Evolutionary conservation across 2,113 vertebrate species (phyloP), one percentile per base, ranked within the genome.

Genomic region (Tretioscincus oriximinensis): DNA sequence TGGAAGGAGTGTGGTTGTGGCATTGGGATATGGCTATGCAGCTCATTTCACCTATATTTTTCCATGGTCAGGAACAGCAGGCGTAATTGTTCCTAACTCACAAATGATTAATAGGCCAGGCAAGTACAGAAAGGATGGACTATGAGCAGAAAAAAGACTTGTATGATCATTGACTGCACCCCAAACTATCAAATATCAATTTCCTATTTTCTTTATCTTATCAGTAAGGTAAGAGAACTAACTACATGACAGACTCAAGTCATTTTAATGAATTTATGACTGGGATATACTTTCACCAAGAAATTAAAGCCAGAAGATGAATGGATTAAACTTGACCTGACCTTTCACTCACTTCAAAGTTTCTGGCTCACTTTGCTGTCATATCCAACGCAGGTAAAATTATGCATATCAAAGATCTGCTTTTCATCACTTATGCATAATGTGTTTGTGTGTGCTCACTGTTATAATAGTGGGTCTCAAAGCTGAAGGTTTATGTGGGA

Each of bases 291-390:
- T 47, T 66, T 61, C 35, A 45, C 35, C 12, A 71, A 71, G 49
- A 71, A 60, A 47, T 61, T 2, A 79, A 21, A 71, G 68, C 58
- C 35, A 71, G 28, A 12, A 47, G n/a, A 51, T 60, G 58, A 18
- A 72, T 29, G 20, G 68, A 80, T 71, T 72, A 80, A 63, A 61
- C 61, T n/a, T 61, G 24, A 71, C 71, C 77, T 76, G 58, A 22
- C 63, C 14, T 47, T 79, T 71, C 54, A 21, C 41, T 29, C 71
- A 31, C 58, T 79, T 79, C 68, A 79, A 61, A 45, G 69, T 63
- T 71, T 64, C 78, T 79, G 26, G n/a, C 8, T 71, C 60, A 63
- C 63, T 35, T 63, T 41, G 20, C 54, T 80, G 54, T 72, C 67
- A 80, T 35, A 47, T 47, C n/a, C 26, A 29, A 72, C n/a, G 65